Base-by-base conservation (phyloP, 1,140 invertebrate genomes). In the Drosophila mojavensis region DNA sequence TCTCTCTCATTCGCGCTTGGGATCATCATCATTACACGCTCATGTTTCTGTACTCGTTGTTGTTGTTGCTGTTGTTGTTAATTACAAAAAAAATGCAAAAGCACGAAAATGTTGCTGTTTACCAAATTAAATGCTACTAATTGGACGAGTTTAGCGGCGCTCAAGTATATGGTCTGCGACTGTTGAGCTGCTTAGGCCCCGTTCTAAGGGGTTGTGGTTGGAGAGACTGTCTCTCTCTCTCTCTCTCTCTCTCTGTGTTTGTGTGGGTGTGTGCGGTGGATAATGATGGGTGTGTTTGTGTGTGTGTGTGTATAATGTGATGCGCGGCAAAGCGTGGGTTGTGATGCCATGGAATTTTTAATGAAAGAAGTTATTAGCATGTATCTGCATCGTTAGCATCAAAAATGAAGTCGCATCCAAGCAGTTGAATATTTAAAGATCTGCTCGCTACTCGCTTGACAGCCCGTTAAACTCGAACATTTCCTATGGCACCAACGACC, bases 41-140 rank as follows among this genome's bases (percentile, higher is more conserved):
- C 41, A 9, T 60, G 54, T 33, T 60, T n/a, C 45, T 64, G 6
- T 10, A 1, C 10, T 50, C 43, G 20, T 24, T 54, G 47, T 62
- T 75, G 60, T 17, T 64, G 60, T 48, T 75, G 41, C 51, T 81
- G 58, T 78, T 77, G 65, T 77, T 86, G 73, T 79, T 86, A 86
- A 88, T 86, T 86, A 86, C 79, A 88, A 88, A 88, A 86, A 83
- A 88, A 88, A 89, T 88, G 83, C 83, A 83, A 88, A 89, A 78
- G 83, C 83, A 88, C 83, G 83, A 88, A 89, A 89, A 89, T 83
- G 84, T 84, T 81, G 83, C 83, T 89, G 83, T 88, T 88, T 88
- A 88, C 83, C 83, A 88, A 88, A 88, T 88, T 88, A 88, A 88
- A 88, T 83, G 83, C 83, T 88, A 89, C 83, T 88, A 88, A 88